Base-by-base conservation (phyloP, 1,140 invertebrate species). In the Lordiphosa stackelbergi region DNA sequence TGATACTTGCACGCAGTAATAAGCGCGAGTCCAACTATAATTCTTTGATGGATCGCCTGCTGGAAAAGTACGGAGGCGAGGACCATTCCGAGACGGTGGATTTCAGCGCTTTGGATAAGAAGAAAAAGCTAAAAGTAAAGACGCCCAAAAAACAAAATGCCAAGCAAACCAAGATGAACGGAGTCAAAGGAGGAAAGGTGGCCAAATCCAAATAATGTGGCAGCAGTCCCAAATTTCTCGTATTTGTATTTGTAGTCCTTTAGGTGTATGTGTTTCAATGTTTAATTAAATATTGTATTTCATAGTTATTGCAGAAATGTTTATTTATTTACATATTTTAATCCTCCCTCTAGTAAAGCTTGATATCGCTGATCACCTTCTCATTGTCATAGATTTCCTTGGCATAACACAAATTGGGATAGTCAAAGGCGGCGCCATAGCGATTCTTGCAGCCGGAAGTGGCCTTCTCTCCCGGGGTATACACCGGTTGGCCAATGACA, bases 41-140 rank as follows among this genome's bases (percentile, higher is more conserved):
- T 41, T 81, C 85, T 0, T 51, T 88, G 0, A 72, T 88, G 68
- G 86, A 88, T 47, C 68, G 69, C 10, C 53, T 88, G 22, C 31
- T 81, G 6, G 68, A 71, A 22, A 88, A 88, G 58, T 88, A 88
- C 47, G 84, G 70, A 5, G 69, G 49, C 3, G 85, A 85, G 7
- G 85, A 87, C 48, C 78, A 85, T 22, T 66, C 65, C 1, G 84
- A 85, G 10, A 52, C 54, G 0, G 60, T 87, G 2, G 79, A 85
- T 19, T 77, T 86, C 5, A 56, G 60, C 43, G 53, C 48, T 6
- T 51, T 69, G 4, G 69, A 68, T 13, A 71, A 62, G 13, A 84
- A 81, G 9, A 77, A 70, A 45, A 88, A 81, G 46, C 58, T 43
- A 0, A 70, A 78, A 19, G 11, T 53, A 5, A 79, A 74, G 40